A percentile compares a stretch with the other conserved stretches of the same genome.
Conservation (phyloP, 37 sponge, comb jelly and placozoan species). For the Axinella damicornis region DNA sequence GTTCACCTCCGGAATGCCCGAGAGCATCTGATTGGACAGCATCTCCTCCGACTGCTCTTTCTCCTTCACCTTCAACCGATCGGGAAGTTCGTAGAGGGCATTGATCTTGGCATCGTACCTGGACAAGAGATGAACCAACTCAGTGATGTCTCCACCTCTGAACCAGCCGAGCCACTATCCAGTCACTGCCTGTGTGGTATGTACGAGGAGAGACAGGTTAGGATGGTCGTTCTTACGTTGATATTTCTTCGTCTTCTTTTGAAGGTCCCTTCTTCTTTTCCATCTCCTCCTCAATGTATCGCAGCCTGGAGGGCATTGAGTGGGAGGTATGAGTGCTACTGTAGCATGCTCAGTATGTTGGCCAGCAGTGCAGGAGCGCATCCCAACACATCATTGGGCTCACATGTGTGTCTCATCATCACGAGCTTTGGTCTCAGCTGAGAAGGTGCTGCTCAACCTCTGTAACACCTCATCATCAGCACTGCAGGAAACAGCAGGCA, state of each 20-base stretch:
- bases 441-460: conserved; percentile 74
- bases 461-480: conserved; percentile 79
- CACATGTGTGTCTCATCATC: conserved; percentile 91
- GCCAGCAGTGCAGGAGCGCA: too few species aligned
- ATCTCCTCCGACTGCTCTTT: conserved; percentile 80
- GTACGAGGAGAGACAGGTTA: too few species aligned
- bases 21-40: conserved; percentile 95
- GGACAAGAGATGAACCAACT: neutral
- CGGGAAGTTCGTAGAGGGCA: conserved; percentile 79
- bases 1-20: conserved; percentile 93
- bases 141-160: too few species aligned
- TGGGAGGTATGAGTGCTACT: too few species aligned
- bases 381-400: neutral
- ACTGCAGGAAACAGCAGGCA: conserved; percentile 12
- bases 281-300: conserved; percentile 91
- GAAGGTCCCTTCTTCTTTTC: conserved; percentile 43
- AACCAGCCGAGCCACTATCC: too few species aligned
- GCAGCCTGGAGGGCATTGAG: too few species aligned
- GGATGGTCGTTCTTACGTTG: neutral
- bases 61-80: conserved; percentile 44
- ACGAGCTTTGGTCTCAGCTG: conserved; percentile 81
- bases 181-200: neutral
- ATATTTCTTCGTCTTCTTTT: conserved; percentile 44
- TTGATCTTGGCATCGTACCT: conserved; percentile 79
- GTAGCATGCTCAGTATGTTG: too few species aligned